These are phyloP conservation scores for Drepanosiphum platanoidis DNA, from an alignment of 2,888 invertebrate genomes.

Conservation along the genomic window DNA sequence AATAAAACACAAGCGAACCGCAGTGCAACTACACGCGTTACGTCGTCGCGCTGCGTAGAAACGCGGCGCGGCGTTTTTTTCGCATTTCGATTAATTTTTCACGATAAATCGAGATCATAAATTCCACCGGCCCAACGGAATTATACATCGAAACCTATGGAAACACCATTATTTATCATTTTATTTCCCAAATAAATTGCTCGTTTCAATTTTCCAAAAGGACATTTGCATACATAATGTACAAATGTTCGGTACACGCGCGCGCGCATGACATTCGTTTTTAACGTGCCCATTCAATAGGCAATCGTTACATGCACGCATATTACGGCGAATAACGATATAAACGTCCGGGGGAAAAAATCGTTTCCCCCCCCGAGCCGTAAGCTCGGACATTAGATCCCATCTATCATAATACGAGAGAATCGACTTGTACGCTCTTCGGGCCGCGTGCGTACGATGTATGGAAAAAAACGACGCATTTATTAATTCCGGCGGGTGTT, in stretches of 20 bases:
- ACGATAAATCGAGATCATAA: slow-evolving; percentile 9
- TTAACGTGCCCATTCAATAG: not conserved
- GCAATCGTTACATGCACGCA: not conserved
- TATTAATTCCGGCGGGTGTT: slow-evolving; percentile 32
- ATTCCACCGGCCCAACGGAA: not conserved
- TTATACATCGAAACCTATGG: not conserved
- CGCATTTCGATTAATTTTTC: not conserved
- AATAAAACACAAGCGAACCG: not conserved
- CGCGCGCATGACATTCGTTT: not conserved
- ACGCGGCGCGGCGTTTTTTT: not conserved
- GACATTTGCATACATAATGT: not conserved
- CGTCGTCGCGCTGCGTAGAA: not conserved
- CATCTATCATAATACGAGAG: slow-evolving; percentile 29
- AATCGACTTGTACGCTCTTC: slow-evolving; percentile 16
- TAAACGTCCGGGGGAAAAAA: not conserved
- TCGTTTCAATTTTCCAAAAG: not conserved
- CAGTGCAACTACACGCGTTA: not conserved
- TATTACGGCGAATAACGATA: not conserved
- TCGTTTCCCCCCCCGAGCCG: not conserved
- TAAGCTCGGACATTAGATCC: slow-evolving; percentile 2
- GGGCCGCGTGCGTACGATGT: not conserved
- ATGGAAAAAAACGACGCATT: slow-evolving; percentile 3
- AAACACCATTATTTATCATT: not conserved
- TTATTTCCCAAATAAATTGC: not conserved
- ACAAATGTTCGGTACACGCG: not conserved